A percentile compares a stretch with the other conserved stretches of the same genome.
phyloP scores from a whole-genome alignment of 2,888 invertebrate genomes.

The Mellilla xanthometata region DNA sequence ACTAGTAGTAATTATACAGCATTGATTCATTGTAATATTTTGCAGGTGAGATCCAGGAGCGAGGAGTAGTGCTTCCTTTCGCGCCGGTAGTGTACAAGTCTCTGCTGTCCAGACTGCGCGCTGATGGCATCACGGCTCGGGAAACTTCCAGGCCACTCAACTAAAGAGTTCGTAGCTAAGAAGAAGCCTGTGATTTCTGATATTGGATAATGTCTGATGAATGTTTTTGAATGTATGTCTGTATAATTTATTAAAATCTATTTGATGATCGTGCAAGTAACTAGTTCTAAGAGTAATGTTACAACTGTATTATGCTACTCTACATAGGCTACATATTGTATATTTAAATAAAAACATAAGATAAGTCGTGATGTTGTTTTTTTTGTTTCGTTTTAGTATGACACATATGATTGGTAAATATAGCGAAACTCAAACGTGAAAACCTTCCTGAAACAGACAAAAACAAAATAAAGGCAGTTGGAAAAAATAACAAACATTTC shows the following conservation, averaged over 20 bases:
- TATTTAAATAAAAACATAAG: constrained; percentile 22
- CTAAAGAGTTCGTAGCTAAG: no score
- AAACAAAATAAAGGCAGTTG: not conserved
- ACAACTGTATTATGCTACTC: no score
- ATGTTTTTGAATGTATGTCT: no score
- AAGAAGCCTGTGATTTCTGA: no score
- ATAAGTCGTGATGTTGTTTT: constrained; percentile 3
- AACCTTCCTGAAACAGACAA: not conserved
- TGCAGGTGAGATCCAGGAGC: constrained; percentile 96
- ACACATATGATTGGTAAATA: no score
- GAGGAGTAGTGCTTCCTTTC: constrained; percentile 96
- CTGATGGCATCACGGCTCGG: constrained; percentile 88
- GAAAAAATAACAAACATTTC: constrained; percentile 39
- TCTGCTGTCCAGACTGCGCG: constrained; percentile 91
- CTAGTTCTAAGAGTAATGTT: no score
- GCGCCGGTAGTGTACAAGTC: constrained; percentile 96
- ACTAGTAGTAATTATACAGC: no score
- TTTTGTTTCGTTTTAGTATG: not conserved
- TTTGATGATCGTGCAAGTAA: no score
- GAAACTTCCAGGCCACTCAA: constrained; percentile 66
- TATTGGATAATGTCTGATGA: no score
- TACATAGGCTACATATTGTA: not conserved
- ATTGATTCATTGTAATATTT: no score
- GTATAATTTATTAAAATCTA: no score
- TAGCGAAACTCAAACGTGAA: no score